Evolutionary conservation across 2,888 invertebrate genomes (phyloP), one percentile per base, ranked within the genome.

Genomic region (Muscina levida): DNA sequence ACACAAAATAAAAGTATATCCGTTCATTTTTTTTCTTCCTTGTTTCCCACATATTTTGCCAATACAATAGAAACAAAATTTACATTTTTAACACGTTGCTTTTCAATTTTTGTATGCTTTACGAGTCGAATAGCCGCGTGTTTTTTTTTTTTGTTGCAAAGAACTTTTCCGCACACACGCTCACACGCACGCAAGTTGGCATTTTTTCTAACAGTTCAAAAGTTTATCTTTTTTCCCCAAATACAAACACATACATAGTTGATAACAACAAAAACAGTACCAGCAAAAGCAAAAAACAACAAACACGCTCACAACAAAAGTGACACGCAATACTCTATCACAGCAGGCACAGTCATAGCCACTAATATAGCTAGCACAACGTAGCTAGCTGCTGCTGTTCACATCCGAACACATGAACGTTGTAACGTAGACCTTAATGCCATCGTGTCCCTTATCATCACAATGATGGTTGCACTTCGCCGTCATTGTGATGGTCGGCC

Each of bases 291-390:
- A 22, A 15, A 37, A 59, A 24, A n/a, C n/a, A 53, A 77, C 70
- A 66, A 59, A 51, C 39, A 42, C 42, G 22, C 39, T 19, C 22
- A 62, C 57, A 37, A 42, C 76, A 44, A 46, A 56, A 77, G 48
- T 72, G 77, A 82, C 77, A 82, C 53, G 74, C 75, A 72, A 77
- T 77, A 37, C 73, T 71, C 59, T 46, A 56, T 67, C 57, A 51
- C 44, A 57, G 15, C 22, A 56, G 24, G 48, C 39, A 62, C 56
- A 57, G 65, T 10, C 42, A 22, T 13, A 26, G 57, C 1, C 42
- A 31, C 31, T 31, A 31, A 31, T 31, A 31, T 8, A 31, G 3
- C n/a, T n/a, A n/a, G n/a, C n/a, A n/a, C n/a, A n/a, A 71, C 46
- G 22, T 31, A 67, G 24, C 10, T 15, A 26, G 22, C 22, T 24